These are phyloP conservation scores for Nannoperca obscura DNA, from an alignment of 2,797 vertebrate species.

Conservation along the genomic window DNA sequence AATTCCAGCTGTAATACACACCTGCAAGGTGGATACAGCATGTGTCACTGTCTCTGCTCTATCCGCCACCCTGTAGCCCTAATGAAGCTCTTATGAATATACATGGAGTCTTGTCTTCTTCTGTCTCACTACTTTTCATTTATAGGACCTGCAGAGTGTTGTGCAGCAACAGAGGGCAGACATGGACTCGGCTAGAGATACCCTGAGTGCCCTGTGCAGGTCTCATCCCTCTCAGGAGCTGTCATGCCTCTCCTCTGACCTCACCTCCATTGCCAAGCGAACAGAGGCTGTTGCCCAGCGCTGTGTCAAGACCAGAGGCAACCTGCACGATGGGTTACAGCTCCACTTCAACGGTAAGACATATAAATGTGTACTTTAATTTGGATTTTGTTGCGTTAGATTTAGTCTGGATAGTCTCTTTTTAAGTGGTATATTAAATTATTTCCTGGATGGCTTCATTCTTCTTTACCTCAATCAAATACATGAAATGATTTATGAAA, in stretches of 20 bases:
- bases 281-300: slow-evolving; percentile 90
- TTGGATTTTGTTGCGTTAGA: background rate
- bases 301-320: slow-evolving; percentile 87
- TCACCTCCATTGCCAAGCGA: slow-evolving; percentile 90
- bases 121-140: slow-evolving; percentile 8
- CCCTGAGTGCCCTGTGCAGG: slow-evolving; percentile 91
- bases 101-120: background rate
- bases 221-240: slow-evolving; percentile 91
- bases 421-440: background rate
- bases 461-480: slow-evolving; percentile 5
- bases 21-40: slow-evolving; percentile 1
- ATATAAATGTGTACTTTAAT: background rate
- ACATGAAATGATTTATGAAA: slow-evolving; percentile 3
- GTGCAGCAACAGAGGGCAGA: slow-evolving; percentile 89
- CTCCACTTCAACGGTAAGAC: slow-evolving; percentile 89
- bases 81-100: background rate
- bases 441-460: background rate
- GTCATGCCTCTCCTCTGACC: slow-evolving; percentile 86
- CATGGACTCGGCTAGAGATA: slow-evolving; percentile 89
- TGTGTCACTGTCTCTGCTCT: background rate
- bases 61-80: background rate
- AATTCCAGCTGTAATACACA: slow-evolving; percentile 1
- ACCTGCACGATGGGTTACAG: slow-evolving; percentile 91
- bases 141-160: slow-evolving; percentile 88
- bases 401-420: background rate